Base-by-base conservation (phyloP, 2,888 invertebrate genomes). In the Bellardia pandia region DNA sequence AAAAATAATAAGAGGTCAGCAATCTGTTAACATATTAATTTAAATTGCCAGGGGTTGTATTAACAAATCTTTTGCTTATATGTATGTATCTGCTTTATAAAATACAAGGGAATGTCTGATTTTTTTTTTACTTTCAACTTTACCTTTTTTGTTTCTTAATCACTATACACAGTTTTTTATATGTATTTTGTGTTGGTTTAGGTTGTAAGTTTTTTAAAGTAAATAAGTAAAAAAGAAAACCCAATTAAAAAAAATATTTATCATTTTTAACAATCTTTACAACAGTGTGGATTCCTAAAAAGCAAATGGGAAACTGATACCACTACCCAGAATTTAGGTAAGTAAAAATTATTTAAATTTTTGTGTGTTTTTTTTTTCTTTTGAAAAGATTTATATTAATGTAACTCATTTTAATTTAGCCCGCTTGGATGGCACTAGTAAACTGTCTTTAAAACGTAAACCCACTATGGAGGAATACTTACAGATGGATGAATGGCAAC, bases 391-490 rank as follows among this genome's bases (percentile, higher is more conserved):
- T 45, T 30, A 2, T 60, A 48, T 45, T 51, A 48, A 51, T 42
- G 56, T 23, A 48, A 11, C 58, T 56, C 72, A n/a, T 77, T 86
- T 74, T 60, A 56, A 93, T 95, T 37, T 95, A 98, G 99, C 98
- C 91, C 97, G 98, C 88, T 95, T 99, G 94, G 99, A 99, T 94
- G 99, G 99, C 88, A 96, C 97, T 90, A 96, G 95, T 92, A 97
- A 96, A 92, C 96, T 96, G 74, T 95, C 96, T 86, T 95, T 96
- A 86, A 93, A 91, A 88, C 92, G 92, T 33, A 91, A 90, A 45
- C 89, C 91, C 2, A 97, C 98, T 84, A 97, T 99, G 96, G 98
- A 98, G 92, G 98, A 98, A 93, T 99, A 98, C 95, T 95, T 99
- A 88, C 98, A 98, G 94, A 89, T 92, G 93, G 96, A 93, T 95